These are phyloP conservation scores for Drosophila koepferae DNA, from an alignment of 2,888 invertebrate genomes.

Conservation along the genomic window DNA sequence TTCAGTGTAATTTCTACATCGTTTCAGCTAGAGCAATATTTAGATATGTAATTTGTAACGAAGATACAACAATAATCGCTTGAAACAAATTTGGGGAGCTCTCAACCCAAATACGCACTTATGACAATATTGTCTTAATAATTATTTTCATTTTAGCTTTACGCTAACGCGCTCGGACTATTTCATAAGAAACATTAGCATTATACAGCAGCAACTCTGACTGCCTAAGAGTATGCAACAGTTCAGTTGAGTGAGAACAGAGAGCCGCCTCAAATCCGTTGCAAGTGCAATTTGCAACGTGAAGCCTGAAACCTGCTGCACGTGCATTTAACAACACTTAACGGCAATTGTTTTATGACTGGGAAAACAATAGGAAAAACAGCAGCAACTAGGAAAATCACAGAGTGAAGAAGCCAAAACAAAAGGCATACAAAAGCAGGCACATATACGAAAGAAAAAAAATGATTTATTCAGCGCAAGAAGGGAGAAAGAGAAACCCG, in stretches of 20 bases:
- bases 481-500: slow-evolving; percentile 13
- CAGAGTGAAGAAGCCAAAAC: slow-evolving; percentile 46
- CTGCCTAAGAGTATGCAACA: slow-evolving; percentile 46
- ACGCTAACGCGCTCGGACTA: not conserved
- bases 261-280: slow-evolving; percentile 22
- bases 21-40: too few species aligned
- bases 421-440: slow-evolving; percentile 44
- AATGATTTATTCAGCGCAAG: slow-evolving; percentile 73
- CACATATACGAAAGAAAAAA: slow-evolving; percentile 6
- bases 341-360: slow-evolving; percentile 76
- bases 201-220: not conserved
- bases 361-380: slow-evolving; percentile 34
- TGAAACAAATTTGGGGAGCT: not conserved
- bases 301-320: slow-evolving; percentile 21
- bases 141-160: not conserved
- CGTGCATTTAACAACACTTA: slow-evolving; percentile 73
- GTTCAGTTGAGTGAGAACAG: slow-evolving; percentile 29
- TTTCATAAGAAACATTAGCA: slow-evolving; percentile 18
- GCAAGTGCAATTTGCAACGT: slow-evolving; percentile 31
- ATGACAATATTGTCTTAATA: not conserved
- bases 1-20: too few species aligned
- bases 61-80: too few species aligned
- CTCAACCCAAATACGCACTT: not conserved
- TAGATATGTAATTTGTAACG: too few species aligned
- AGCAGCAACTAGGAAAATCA: slow-evolving; percentile 40